Conservation (phyloP, 2,113 vertebrate species). For the Cisticola juncidis region DNA sequence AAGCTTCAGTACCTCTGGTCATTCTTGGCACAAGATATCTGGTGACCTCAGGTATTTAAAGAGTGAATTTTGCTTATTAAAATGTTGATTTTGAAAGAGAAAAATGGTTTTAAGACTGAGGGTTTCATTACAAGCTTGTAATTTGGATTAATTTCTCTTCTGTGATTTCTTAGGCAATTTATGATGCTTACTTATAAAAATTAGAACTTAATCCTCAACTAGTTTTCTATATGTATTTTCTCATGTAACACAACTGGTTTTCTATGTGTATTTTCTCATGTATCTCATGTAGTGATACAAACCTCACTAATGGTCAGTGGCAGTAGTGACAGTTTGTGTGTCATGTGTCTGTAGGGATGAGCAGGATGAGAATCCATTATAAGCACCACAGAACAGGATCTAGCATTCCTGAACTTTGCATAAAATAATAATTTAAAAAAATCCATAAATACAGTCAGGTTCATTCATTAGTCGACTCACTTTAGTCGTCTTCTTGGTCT, state of each 20-base stretch:
- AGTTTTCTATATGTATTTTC: background rate
- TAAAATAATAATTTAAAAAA: background rate
- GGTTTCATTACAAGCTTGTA: background rate
- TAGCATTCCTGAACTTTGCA: background rate
- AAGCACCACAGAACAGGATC: background rate
- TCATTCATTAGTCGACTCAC: background rate
- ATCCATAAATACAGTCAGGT: background rate
- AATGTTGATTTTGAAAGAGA: background rate
- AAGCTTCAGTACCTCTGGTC: background rate
- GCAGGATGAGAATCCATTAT: background rate
- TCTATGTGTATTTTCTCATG: background rate
- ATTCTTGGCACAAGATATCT: background rate
- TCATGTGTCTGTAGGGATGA: background rate
- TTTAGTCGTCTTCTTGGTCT: background rate
- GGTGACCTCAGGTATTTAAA: background rate
- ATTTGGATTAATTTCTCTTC: background rate
- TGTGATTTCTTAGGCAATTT: background rate
- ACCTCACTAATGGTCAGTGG: background rate
- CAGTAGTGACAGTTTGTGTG: background rate
- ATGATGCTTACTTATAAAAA: background rate
- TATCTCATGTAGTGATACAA: background rate
- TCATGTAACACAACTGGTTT: background rate
- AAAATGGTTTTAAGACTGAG: background rate
- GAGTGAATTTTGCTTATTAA: background rate
- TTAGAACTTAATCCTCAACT: background rate